Conservation (phyloP, 2,113 vertebrate species). For the Syngnathus scovelli region DNA sequence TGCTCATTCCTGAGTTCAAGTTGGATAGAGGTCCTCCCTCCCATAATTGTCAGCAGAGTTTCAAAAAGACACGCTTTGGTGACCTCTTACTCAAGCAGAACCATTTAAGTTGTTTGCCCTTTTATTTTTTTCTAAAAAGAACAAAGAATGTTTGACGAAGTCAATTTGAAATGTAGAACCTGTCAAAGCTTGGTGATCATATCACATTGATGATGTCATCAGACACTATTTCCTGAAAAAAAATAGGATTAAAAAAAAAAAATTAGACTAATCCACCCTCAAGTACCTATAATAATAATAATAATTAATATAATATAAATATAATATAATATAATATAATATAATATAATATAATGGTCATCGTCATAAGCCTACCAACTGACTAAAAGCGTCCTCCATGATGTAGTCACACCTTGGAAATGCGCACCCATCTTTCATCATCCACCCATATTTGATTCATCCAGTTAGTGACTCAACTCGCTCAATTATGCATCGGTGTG, state of each 20-base stretch:
- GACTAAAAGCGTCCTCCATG: background rate
- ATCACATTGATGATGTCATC: background rate
- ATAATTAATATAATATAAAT: no score
- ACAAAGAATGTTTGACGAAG: background rate
- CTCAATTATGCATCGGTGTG: conserved; percentile 35
- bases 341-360: background rate
- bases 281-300: background rate
- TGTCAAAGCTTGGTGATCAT: background rate
- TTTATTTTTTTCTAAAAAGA: background rate
- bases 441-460: background rate
- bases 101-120: background rate
- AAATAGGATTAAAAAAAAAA: no score
- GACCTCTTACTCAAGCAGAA: conserved; percentile 9
- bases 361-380: background rate
- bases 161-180: background rate
- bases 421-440: background rate
- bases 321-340: no score
- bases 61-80: conserved; percentile 1
- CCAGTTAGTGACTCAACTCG: conserved; percentile 13
- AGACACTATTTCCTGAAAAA: no score
- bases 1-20: conserved; percentile 38
- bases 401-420: background rate
- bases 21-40: conserved; percentile 16
- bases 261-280: no score
- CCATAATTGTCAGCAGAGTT: conserved; percentile 12